These are phyloP conservation scores for Sebastes iracundus DNA, from an alignment of 2,797 vertebrate species.

Conservation along the genomic window DNA sequence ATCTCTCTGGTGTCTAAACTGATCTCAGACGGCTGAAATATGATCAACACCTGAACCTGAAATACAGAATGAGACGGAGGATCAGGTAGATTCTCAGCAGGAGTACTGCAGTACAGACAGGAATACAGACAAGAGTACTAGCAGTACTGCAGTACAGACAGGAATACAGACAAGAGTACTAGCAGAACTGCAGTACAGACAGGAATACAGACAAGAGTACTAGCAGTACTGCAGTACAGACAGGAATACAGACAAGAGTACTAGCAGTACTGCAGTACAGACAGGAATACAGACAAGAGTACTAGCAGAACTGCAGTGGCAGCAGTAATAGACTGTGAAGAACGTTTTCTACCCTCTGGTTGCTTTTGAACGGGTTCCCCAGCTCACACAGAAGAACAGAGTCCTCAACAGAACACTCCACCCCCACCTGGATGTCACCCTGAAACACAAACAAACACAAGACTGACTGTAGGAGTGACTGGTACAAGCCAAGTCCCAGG, in stretches of 20 bases:
- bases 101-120: neutral
- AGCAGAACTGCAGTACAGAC: neutral
- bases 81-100: neutral
- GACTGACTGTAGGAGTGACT: neutral
- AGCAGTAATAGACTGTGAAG: neutral
- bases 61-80: neutral
- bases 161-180: neutral
- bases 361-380: conserved; percentile 90
- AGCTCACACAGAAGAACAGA: conserved; percentile 84
- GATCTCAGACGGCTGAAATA: conserved; percentile 84
- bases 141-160: neutral
- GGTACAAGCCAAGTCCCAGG: neutral
- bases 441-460: conserved; percentile 39
- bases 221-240: neutral
- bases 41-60: conserved; percentile 86
- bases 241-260: neutral
- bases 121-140: neutral
- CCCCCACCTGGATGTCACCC: neutral
- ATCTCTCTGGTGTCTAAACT: conserved; percentile 83
- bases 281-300: too few relatives aligned
- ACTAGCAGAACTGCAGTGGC: neutral
- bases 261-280: neutral
- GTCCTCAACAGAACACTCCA: conserved; percentile 50
- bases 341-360: conserved; percentile 71
- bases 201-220: neutral